Evolutionary conservation across 2,888 invertebrate genomes (phyloP), one percentile per base, ranked within the genome.

Genomic region (Drosophila austrosaltans): DNA sequence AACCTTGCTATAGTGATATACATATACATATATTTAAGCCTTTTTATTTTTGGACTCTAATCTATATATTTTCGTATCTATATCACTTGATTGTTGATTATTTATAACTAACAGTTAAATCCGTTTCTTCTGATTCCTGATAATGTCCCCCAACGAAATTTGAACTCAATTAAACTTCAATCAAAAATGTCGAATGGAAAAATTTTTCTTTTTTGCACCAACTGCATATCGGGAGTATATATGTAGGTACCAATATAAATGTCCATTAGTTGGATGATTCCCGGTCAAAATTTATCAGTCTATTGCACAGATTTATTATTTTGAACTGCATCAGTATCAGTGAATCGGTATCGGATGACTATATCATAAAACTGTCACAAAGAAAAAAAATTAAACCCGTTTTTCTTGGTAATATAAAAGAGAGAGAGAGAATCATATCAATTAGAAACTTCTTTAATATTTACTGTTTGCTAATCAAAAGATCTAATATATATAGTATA

Each of bases 21-120:
- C 20, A 20, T 25, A 22, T 22, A 48, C 25, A 25, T 22, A 48
- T 48, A 25, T 48, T 48, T 10, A 48, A 48, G 48, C 48, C 48
- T 48, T 48, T 48, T 25, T 48, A 48, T 48, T 48, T 48, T 48
- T 48, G 25, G 48, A 48, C 25, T 25, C 48, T 48, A 48, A 48
- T 48, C 48, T 48, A 48, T 48, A 48, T 25, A 12, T 1, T 48
- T 10, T 20, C 22, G 44, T 48, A 48, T 48, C 44, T 20, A 40
- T 40, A 22, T 48, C 48, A 48, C 8, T 48, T 48, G 48, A 48
- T 48, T 48, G 48, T 25, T 25, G 12, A 48, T 3, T 48, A 48
- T 48, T 48, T 48, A 48, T 25, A 48, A 48, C 48, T 48, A 48
- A 10, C 48, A 48, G 48, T 48, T 48, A 48, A 48, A 48, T 48